Conservation (phyloP, 2,888 invertebrate genomes). For the Theodoxus fluviatilis region DNA sequence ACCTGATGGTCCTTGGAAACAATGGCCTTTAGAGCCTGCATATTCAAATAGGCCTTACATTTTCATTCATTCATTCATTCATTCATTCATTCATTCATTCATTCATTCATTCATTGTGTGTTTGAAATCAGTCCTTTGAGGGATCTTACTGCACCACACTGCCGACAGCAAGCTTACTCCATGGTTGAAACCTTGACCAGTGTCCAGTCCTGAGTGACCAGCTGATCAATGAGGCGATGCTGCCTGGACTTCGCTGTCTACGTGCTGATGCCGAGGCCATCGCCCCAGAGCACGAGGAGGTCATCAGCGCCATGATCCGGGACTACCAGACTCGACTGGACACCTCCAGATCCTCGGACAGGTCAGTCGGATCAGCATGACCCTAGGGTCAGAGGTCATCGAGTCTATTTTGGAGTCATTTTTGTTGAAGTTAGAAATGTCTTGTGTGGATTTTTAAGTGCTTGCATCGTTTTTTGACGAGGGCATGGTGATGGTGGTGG, state of each 20-base stretch:
- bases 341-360: slow-evolving; percentile 41
- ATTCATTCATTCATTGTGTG: no score
- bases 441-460: no score
- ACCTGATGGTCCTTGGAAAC: no score
- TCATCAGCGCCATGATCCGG: slow-evolving; percentile 63
- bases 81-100: no score
- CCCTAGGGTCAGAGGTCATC: no score
- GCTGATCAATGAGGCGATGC: slow-evolving; percentile 63
- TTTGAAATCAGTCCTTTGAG: no score
- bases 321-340: slow-evolving; percentile 59
- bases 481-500: neutral
- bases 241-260: slow-evolving; percentile 65
- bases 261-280: slow-evolving; percentile 60
- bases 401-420: no score
- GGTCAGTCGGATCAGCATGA: no score
- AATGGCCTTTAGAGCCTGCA: no score
- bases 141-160: neutral
- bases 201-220: slow-evolving; percentile 63
- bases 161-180: neutral
- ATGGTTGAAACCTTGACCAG: slow-evolving; percentile 5
- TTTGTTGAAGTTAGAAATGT: no score
- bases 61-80: no score
- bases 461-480: neutral
- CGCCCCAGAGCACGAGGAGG: slow-evolving; percentile 63
- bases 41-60: no score